Percentiles rank a stretch among this genome's conserved stretches.
Evolutionary conservation across 2,797 vertebrate species (phyloP).

Genomic region (Ctenopoma multispine): DNA sequence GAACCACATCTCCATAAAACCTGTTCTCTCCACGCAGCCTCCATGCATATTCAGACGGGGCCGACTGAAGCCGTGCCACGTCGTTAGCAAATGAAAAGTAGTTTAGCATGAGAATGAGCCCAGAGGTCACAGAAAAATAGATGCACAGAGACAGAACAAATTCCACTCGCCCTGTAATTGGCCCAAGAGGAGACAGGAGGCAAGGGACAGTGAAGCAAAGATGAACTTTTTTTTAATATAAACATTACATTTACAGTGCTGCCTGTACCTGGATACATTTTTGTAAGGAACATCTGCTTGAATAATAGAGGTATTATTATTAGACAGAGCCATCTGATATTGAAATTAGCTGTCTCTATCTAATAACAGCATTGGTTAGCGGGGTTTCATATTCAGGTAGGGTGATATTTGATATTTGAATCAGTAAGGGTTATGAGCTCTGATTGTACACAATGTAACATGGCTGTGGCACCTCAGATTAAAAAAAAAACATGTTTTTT

Average conservation of each 20-base stretch:
- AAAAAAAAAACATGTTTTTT: slow-evolving; percentile 4
- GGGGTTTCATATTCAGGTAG: slow-evolving; percentile 49
- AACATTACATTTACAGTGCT: slow-evolving; percentile 38
- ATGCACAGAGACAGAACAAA: slow-evolving; percentile 62
- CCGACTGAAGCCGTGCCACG: slow-evolving; percentile 82
- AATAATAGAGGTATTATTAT: slow-evolving; percentile 71
- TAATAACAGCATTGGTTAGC: slow-evolving; percentile 21
- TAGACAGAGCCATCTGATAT: slow-evolving; percentile 66
- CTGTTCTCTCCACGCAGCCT: slow-evolving; percentile 55
- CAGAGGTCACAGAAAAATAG: slow-evolving; percentile 65
- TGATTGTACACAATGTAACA: slow-evolving; percentile 35
- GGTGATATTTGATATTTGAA: slow-evolving; percentile 42
- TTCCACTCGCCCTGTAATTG: slow-evolving; percentile 64
- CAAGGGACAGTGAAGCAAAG: slow-evolving; percentile 21
- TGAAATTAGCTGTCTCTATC: slow-evolving; percentile 60
- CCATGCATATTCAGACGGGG: slow-evolving; percentile 77
- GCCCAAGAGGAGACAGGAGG: slow-evolving; percentile 45
- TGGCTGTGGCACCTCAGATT: background rate
- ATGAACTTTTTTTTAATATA: slow-evolving; percentile 43
- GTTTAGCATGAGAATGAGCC: slow-evolving; percentile 83
- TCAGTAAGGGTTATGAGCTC: slow-evolving; percentile 26
- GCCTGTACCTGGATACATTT: slow-evolving; percentile 36
- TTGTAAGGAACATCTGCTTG: slow-evolving; percentile 72
- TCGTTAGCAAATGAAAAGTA: slow-evolving; percentile 85
- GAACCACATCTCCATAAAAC: slow-evolving; percentile 77